A percentile compares a stretch with the other conserved stretches of the same genome.
These are phyloP conservation scores for Cataglyphis hispanica DNA, from an alignment of 1,140 invertebrate species.

Conservation along the genomic window DNA sequence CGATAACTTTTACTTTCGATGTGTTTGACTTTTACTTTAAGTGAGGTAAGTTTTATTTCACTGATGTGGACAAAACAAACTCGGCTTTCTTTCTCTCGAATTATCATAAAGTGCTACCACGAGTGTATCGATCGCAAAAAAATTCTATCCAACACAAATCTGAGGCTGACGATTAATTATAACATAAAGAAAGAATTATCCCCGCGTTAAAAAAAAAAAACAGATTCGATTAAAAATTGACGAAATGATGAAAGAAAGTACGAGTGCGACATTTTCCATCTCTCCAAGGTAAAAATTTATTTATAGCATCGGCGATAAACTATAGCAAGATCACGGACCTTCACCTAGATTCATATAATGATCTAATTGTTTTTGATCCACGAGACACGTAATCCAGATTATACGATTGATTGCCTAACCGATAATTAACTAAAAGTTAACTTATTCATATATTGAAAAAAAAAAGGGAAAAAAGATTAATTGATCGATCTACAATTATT, in stretches of 20 bases:
- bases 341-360: conserved; percentile 58
- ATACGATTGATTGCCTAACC: neutral
- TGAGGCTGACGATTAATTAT: neutral
- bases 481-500: neutral
- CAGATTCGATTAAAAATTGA: neutral
- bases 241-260: neutral
- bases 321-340: conserved; percentile 50
- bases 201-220: too few relatives aligned
- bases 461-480: neutral
- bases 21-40: neutral
- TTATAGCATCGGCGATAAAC: neutral
- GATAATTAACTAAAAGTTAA: neutral
- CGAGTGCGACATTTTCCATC: neutral
- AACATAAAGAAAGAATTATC: neutral
- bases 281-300: neutral
- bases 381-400: conserved; percentile 13
- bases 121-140: neutral
- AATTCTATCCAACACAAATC: neutral
- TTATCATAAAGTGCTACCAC: neutral
- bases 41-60: neutral
- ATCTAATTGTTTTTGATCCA: neutral
- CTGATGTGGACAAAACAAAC: neutral
- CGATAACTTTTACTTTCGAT: conserved; percentile 28
- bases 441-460: neutral
- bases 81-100: neutral